Evolutionary conservation across 2,888 invertebrate genomes (phyloP), one percentile per base, ranked within the genome.

Genomic region (Antitype chi): DNA sequence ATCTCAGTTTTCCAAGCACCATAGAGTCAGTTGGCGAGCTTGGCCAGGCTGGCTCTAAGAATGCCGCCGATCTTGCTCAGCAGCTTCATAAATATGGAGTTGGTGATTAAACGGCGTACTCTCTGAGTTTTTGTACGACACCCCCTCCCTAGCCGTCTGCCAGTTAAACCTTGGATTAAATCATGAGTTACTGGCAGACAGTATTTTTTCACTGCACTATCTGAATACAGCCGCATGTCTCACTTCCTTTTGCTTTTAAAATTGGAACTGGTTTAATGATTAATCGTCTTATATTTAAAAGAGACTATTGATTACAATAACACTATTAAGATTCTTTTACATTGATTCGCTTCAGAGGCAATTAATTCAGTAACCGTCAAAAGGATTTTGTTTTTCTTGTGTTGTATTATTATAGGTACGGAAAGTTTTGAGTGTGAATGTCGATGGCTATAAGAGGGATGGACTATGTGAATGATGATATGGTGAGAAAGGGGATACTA

Each of bases 21-120:
- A 86, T 89, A 88, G 87, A 89, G 83, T 68, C 83, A 82, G 82
- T 80, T 49, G 43, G 43, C 43, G 43, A 47, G 89, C 76, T 77
- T 62, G 72, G 55, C 57, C 88, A 80, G 88, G 86, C 89, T 85
- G 86, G 88, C 90, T 91, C 92, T 93, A 95, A 94, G 95, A 96
- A 96, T 96, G 96, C 93, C 92, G 92, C 92, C 90, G 82, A 89
- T 91, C 94, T 90, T 87, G 94, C 91, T 90, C 81, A 81, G 85
- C 90, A 80, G 90, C 92, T 94, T 95, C 93, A 95, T 95, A 96
- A 95, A 96, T 96, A 96, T 96, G 95, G 93, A 95, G 92, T 88
- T 92, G 90, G 92, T 91, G 94, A 94, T 95, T 95, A 95, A 94
- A 94, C 92, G 89, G 90, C 91, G 89, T 91, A 89, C 90, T 90